phyloP scores from a whole-genome alignment of 92 coral and sea anemone species.

The Parazoanthus darwini region DNA sequence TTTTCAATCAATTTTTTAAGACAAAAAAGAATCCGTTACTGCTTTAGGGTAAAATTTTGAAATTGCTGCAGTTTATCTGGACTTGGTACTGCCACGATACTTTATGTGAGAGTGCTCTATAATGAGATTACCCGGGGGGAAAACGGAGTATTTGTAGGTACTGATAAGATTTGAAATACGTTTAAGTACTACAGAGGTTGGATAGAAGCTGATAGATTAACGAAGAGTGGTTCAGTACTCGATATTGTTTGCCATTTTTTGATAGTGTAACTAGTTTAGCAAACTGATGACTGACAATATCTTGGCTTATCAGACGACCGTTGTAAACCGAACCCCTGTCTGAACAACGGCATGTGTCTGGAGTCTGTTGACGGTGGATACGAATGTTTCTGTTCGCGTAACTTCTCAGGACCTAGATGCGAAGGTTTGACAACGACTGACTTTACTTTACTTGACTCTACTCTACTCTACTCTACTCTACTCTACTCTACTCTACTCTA shows the following conservation, averaged over 20 bases:
- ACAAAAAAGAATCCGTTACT: no score
- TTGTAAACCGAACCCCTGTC: conserved; percentile 86
- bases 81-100: no score
- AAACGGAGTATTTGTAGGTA: no score
- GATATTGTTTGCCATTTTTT: background rate
- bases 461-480: background rate
- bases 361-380: conserved; percentile 88
- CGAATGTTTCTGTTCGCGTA: conserved; percentile 86
- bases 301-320: conserved; percentile 54
- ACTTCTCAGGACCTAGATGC: conserved; percentile 95
- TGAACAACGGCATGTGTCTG: conserved; percentile 86
- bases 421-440: conserved; percentile 92
- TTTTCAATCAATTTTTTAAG: no score
- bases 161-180: no score
- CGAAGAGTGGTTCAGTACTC: background rate
- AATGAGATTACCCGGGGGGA: no score
- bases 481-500: no score
- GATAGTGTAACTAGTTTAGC: background rate
- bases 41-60: no score
- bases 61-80: no score
- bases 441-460: conserved; percentile 27
- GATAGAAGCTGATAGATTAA: no score
- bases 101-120: no score
- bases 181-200: no score
- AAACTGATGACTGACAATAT: conserved; percentile 14